Evolutionary conservation across 2,888 invertebrate species (phyloP).

Genomic region (Nephrotoma flavescens): DNA sequence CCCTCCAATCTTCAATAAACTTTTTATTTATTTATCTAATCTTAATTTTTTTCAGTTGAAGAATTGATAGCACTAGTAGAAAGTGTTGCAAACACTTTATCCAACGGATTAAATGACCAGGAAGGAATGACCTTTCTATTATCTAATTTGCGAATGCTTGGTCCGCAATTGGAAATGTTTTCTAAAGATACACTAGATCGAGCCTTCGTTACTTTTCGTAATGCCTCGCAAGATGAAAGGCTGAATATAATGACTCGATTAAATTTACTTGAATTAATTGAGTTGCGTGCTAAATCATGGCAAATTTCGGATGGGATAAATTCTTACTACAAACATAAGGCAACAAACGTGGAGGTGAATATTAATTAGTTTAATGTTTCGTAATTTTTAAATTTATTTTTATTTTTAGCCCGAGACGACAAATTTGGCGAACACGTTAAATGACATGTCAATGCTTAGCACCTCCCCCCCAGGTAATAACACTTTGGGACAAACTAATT

Average conservation of each 20-base stretch:
- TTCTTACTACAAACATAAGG: conserved; percentile 64
- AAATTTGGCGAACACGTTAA: conserved; percentile 11
- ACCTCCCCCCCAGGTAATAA: conserved; percentile 39
- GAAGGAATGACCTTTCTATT: conserved; percentile 64
- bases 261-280: conserved; percentile 81
- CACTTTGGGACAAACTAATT: conserved; percentile 36
- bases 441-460: conserved; percentile 32
- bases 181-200: conserved; percentile 77
- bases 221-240: conserved; percentile 76
- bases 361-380: not conserved
- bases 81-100: conserved; percentile 61
- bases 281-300: conserved; percentile 86
- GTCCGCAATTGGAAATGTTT: conserved; percentile 64
- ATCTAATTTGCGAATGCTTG: conserved; percentile 64
- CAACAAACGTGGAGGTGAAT: conserved; percentile 40
- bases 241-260: conserved; percentile 74
- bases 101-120: conserved; percentile 54
- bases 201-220: conserved; percentile 72
- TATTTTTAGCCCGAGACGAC: not conserved
- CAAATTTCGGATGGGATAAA: conserved; percentile 69
- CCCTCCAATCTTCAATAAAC: not conserved
- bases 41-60: conserved; percentile 44
- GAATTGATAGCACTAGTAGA: conserved; percentile 71
- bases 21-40: not conserved
- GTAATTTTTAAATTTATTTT: not conserved